phyloP scores from a whole-genome alignment of 2,113 vertebrate genomes.

The Pomatorhinus ruficollis region DNA sequence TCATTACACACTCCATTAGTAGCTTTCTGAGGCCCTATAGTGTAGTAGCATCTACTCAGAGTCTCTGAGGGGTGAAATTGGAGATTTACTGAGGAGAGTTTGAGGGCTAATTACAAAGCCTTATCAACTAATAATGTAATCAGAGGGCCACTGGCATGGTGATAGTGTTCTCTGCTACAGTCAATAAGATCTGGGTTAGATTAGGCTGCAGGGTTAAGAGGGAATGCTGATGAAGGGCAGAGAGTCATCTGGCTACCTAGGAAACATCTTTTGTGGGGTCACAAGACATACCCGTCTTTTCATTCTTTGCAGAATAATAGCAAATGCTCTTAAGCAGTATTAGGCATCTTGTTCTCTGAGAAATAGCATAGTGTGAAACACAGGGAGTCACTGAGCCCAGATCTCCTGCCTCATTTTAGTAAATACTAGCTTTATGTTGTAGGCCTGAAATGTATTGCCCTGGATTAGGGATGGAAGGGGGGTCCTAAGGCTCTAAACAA shows the following conservation, averaged over 20 bases:
- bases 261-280: background rate
- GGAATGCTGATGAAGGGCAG: background rate
- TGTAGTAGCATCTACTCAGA: conserved; percentile 30
- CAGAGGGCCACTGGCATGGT: background rate
- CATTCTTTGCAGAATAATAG: background rate
- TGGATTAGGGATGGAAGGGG: background rate
- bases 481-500: background rate
- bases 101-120: conserved; percentile 54
- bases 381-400: background rate
- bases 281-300: background rate
- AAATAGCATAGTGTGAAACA: background rate
- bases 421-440: background rate
- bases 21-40: conserved; percentile 33
- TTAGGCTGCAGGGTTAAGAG: conserved; percentile 15
- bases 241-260: background rate
- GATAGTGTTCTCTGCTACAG: background rate
- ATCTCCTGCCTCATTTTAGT: background rate
- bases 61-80: conserved; percentile 61
- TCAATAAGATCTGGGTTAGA: conserved; percentile 28
- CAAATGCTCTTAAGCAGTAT: background rate
- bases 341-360: background rate
- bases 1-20: conserved; percentile 60
- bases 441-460: background rate
- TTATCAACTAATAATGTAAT: conserved; percentile 47
- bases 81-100: conserved; percentile 53